Evolutionary conservation across 2,797 vertebrate species (phyloP).

Genomic region (Pangasius krempfi): DNA sequence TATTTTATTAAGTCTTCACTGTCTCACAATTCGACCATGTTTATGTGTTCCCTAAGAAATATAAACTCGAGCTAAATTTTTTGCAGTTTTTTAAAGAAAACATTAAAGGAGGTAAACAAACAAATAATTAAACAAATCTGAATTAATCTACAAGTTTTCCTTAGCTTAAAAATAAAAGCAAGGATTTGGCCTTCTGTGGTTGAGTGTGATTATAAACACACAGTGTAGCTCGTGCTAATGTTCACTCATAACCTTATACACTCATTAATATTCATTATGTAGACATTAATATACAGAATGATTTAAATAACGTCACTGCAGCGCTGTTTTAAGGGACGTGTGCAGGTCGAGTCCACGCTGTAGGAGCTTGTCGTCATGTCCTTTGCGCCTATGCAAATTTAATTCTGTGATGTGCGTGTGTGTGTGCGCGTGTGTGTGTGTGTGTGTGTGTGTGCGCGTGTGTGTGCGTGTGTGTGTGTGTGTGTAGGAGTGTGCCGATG

Average conservation of each 20-base stretch:
- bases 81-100: too few relatives aligned
- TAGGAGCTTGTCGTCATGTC: neutral
- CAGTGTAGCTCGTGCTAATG: neutral
- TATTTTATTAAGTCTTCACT: too few relatives aligned
- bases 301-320: neutral
- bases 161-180: neutral
- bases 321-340: neutral
- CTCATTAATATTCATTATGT: neutral
- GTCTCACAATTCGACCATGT: too few relatives aligned
- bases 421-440: neutral
- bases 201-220: neutral
- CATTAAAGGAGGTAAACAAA: neutral
- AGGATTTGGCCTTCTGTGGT: neutral
- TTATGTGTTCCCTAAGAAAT: too few relatives aligned
- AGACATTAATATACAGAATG: neutral
- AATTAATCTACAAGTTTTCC: neutral
- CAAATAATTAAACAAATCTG: neutral
- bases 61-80: too few relatives aligned
- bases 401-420: neutral
- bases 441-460: neutral
- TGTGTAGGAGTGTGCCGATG: slow-evolving; percentile 89
- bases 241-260: neutral
- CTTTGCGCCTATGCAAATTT: neutral
- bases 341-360: neutral
- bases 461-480: slow-evolving; percentile 24